A percentile compares a stretch with the other conserved stretches of the same genome.
Evolutionary conservation across 2,797 vertebrate species (phyloP).

Genomic region (Falco berigora): DNA sequence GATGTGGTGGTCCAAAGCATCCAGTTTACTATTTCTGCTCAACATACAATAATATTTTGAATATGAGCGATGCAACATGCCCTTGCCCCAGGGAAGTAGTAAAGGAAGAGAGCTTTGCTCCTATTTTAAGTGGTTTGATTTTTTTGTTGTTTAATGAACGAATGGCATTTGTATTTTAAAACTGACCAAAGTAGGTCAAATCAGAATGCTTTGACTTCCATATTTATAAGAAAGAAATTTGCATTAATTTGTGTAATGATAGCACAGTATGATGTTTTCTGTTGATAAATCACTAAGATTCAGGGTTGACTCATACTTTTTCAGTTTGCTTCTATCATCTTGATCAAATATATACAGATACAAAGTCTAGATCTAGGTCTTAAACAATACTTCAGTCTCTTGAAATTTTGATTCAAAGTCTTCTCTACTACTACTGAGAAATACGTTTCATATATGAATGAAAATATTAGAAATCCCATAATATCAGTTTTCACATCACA

Average conservation of each 20-base stretch:
- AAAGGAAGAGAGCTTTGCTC: not conserved
- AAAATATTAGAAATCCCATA: not conserved
- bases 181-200: not conserved
- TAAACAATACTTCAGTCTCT: not conserved
- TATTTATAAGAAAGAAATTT: not conserved
- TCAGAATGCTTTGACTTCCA: not conserved
- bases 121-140: not conserved
- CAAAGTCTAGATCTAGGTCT: not conserved
- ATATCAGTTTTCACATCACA: not conserved
- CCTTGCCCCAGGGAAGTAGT: not conserved
- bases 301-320: not conserved
- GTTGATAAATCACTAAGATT: not conserved
- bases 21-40: not conserved
- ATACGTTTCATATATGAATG: not conserved
- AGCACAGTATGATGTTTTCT: not conserved
- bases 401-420: not conserved
- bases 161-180: not conserved
- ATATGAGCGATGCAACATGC: not conserved
- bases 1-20: fast-evolving
- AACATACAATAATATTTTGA: not conserved
- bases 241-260: not conserved
- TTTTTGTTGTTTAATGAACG: not conserved
- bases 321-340: not conserved
- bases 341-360: not conserved
- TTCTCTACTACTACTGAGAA: not conserved